Percentiles rank a stretch among this genome's conserved stretches.
Evolutionary conservation across 2,797 vertebrate genomes (phyloP).

Genomic region (Scleropages formosus): DNA sequence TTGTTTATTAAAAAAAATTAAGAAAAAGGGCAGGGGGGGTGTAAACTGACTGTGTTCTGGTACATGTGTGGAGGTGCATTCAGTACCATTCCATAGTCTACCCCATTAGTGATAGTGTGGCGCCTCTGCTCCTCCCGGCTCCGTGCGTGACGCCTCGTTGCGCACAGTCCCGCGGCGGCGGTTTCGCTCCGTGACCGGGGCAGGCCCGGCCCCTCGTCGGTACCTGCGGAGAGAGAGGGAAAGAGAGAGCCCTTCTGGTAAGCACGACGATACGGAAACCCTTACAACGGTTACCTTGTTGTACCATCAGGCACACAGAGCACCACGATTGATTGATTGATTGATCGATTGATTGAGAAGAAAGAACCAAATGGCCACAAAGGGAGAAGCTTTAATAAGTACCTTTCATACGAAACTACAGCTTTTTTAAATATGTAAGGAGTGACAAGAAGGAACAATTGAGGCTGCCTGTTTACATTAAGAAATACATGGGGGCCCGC

Average conservation of each 20-base stretch:
- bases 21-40: neutral
- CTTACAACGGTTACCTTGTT: neutral
- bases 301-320: neutral
- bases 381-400: slow-evolving; percentile 10
- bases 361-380: slow-evolving; percentile 17
- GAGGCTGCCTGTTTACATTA: neutral
- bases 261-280: neutral
- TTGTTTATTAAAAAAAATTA: no score
- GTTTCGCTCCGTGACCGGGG: slow-evolving; percentile 73
- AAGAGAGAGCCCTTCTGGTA: slow-evolving; percentile 24
- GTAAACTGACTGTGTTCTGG: neutral
- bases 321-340: no score
- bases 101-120: slow-evolving; percentile 87
- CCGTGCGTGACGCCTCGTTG: slow-evolving; percentile 63
- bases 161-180: slow-evolving; percentile 58
- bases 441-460: slow-evolving; percentile 7
- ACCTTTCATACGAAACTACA: neutral
- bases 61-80: neutral
- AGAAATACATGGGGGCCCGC: neutral
- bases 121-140: slow-evolving; percentile 78
- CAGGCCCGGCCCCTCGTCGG: slow-evolving; percentile 56
- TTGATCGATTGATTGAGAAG: no score
- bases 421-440: neutral
- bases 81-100: slow-evolving; percentile 86
- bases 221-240: slow-evolving; percentile 35